Conservation (phyloP, 2,888 invertebrate species). For the Catotricha subobsoleta region DNA sequence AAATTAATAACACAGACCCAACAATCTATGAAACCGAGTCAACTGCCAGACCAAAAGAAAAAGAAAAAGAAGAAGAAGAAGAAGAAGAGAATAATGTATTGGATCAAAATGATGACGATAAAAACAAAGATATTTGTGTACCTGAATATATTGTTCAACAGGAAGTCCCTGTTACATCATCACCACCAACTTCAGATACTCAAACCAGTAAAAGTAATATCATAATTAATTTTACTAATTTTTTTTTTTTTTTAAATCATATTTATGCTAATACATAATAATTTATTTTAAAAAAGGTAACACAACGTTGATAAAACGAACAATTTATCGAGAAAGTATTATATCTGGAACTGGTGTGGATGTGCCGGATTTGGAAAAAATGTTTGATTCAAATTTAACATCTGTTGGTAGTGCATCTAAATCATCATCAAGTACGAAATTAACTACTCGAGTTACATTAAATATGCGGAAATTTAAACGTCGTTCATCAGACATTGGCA, state of each 20-base stretch:
- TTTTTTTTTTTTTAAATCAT: too few relatives aligned
- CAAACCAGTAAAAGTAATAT: too few relatives aligned
- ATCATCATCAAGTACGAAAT: constrained; percentile 6
- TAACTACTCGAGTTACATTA: constrained; percentile 11
- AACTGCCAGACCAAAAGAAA: background rate
- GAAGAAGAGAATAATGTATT: background rate
- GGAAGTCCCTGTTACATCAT: too few relatives aligned
- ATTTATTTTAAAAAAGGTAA: too few relatives aligned
- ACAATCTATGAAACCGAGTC: background rate
- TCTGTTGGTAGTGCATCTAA: background rate
- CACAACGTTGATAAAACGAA: constrained; percentile 6
- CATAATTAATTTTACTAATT: too few relatives aligned
- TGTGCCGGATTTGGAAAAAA: background rate
- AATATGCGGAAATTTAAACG: constrained; percentile 11
- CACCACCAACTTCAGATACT: too few relatives aligned
- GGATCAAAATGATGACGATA: too few relatives aligned
- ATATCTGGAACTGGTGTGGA: constrained; percentile 1
- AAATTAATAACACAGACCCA: background rate
- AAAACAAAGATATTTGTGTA: too few relatives aligned
- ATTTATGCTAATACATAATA: too few relatives aligned
- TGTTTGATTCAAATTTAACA: background rate
- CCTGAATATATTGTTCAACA: too few relatives aligned
- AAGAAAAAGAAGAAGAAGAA: background rate
- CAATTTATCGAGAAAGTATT: constrained; percentile 5
- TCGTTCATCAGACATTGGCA: constrained; percentile 10